Conservation (phyloP, 2,797 vertebrate species). For the Masticophis lateralis region DNA sequence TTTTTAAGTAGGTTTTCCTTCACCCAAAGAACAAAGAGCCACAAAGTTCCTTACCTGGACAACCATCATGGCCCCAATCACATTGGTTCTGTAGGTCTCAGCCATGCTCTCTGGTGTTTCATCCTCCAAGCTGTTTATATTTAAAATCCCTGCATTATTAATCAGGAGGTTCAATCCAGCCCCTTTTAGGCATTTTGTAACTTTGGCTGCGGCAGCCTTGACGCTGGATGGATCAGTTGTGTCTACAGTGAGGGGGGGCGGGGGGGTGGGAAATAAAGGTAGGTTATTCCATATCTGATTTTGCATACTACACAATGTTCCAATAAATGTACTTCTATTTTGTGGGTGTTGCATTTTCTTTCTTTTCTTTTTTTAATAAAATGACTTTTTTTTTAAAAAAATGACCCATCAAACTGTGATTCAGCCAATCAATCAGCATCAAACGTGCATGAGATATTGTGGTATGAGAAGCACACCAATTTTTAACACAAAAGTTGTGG, state of each 20-base stretch:
- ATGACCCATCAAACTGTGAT: background rate
- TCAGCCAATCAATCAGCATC: background rate
- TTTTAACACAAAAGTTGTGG: background rate
- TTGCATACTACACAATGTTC: background rate
- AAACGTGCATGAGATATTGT: background rate
- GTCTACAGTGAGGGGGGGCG: conserved; percentile 26
- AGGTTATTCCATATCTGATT: background rate
- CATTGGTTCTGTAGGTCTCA: conserved; percentile 54
- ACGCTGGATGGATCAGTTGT: conserved; percentile 58
- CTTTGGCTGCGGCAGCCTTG: conserved; percentile 50
- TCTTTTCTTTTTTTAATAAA: background rate
- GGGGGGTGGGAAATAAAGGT: background rate
- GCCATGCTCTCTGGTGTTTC: conserved; percentile 52
- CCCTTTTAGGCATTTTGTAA: conserved; percentile 44
- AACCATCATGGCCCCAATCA: conserved; percentile 56
- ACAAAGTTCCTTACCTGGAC: conserved; percentile 39
- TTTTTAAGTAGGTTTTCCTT: no score
- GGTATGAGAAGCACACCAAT: background rate
- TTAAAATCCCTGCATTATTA: conserved; percentile 62
- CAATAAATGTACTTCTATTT: background rate
- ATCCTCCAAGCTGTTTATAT: conserved; percentile 12
- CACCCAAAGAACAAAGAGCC: background rate
- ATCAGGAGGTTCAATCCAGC: conserved; percentile 67
- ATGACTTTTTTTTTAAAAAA: no score
- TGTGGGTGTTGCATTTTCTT: background rate